Conservation (phyloP, 2,113 vertebrate species). For the Bambusicola thoracicus region DNA sequence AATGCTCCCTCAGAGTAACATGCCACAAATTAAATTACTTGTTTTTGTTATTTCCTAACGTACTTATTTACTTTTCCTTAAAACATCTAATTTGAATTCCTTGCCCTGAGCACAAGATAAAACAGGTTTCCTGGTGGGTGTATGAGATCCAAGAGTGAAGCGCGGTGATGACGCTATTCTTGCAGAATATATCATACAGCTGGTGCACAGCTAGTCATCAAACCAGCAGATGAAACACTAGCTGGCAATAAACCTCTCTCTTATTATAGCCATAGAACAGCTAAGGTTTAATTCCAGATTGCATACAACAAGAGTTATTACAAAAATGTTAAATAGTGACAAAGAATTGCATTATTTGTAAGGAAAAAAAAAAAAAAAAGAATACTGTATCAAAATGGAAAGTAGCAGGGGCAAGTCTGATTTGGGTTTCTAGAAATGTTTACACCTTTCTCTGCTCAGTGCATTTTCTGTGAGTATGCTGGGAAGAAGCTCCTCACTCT, state of each 20-base stretch:
- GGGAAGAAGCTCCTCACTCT: neutral
- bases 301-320: neutral
- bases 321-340: constrained; percentile 1
- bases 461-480: neutral
- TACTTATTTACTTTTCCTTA: constrained; percentile 37
- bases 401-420: neutral
- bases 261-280: constrained; percentile 8
- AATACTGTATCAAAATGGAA: neutral
- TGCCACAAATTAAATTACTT: neutral
- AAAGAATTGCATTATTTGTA: neutral
- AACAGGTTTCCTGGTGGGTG: constrained; percentile 58
- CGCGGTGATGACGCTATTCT: constrained; percentile 44
- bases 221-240: constrained; percentile 54
- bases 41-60: neutral
- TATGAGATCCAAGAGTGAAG: constrained; percentile 44
- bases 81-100: constrained; percentile 21
- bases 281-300: constrained; percentile 24
- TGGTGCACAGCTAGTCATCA: constrained; percentile 58
- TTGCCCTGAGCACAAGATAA: constrained; percentile 16
- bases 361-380: neutral
- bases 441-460: neutral
- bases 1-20: neutral
- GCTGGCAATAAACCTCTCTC: constrained; percentile 45
- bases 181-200: constrained; percentile 53
- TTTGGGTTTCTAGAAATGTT: neutral